These are phyloP conservation scores for Indicator maculatus DNA, from an alignment of 2,113 vertebrate species.

Conservation along the genomic window DNA sequence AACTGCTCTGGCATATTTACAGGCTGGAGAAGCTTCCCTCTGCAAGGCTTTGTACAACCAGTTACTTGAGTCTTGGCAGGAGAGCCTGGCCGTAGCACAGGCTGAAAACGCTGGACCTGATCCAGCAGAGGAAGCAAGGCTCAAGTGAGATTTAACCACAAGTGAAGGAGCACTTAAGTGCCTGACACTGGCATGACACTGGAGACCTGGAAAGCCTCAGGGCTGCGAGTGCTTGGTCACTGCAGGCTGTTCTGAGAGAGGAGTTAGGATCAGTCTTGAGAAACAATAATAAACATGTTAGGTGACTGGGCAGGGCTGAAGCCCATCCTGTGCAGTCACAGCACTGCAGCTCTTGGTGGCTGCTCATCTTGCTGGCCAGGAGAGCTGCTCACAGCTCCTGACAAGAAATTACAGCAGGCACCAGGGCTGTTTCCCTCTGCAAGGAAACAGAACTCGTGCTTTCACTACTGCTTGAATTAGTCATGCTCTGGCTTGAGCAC, in stretches of 20 bases:
- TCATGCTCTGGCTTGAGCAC: not conserved
- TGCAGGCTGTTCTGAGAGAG: fast-evolving
- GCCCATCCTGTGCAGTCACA: fast-evolving
- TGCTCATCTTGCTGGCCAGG: fast-evolving
- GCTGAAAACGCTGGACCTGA: fast-evolving
- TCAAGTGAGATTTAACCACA: too few relatives aligned
- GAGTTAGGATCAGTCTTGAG: not conserved
- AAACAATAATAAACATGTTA: not conserved
- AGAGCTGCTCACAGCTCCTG: fast-evolving
- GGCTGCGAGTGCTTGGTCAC: fast-evolving
- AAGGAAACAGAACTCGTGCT: fast-evolving
- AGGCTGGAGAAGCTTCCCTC: not conserved
- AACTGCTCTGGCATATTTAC: not conserved
- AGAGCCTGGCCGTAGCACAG: not conserved
- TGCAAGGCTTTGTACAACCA: not conserved
- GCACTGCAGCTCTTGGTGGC: not conserved
- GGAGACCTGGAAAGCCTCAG: not conserved
- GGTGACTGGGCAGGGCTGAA: not conserved
- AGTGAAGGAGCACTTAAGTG: not conserved
- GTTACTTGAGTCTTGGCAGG: not conserved
- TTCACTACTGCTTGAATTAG: too few relatives aligned
- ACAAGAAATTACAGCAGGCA: too few relatives aligned
- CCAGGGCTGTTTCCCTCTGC: too few relatives aligned
- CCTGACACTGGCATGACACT: fast-evolving
- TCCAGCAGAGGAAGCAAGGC: not conserved